A percentile compares a stretch with the other conserved stretches of the same genome.
phyloP scores from a whole-genome alignment of 2,888 invertebrate species.

The Octonoba sinensis region DNA sequence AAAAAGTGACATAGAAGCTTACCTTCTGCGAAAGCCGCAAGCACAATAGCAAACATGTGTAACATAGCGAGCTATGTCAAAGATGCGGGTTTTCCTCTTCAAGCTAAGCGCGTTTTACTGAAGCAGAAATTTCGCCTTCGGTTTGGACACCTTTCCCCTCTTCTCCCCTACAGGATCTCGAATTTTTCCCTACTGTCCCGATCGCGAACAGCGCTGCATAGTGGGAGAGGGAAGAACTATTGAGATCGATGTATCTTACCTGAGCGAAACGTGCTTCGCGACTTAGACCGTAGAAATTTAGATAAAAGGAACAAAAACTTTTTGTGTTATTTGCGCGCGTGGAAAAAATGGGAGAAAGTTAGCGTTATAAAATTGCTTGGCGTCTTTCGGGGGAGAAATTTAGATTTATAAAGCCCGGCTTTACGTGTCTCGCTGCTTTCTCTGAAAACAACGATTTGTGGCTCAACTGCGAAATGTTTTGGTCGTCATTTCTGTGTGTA shows the following conservation, averaged over 20 bases:
- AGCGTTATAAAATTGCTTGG: slow-evolving; percentile 46
- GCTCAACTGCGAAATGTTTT: no score
- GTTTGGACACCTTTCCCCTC: slow-evolving; percentile 34
- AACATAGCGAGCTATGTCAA: slow-evolving; percentile 50
- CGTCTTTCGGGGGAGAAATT: slow-evolving; percentile 34
- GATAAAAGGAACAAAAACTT: slow-evolving; percentile 61
- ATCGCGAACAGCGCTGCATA: slow-evolving; percentile 31
- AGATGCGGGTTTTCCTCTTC: slow-evolving; percentile 61
- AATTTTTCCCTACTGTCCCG: slow-evolving; percentile 46
- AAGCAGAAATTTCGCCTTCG: slow-evolving; percentile 59
- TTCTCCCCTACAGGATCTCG: slow-evolving; percentile 22
- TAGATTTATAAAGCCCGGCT: slow-evolving; percentile 51
- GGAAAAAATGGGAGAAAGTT: slow-evolving; percentile 59
- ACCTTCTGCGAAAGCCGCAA: slow-evolving; percentile 31
- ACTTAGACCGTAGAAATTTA: slow-evolving; percentile 59
- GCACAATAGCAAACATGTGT: slow-evolving; percentile 45
- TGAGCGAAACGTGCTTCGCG: slow-evolving; percentile 53
- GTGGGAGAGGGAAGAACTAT: slow-evolving; percentile 36
- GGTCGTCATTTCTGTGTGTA: no score
- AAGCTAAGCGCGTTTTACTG: slow-evolving; percentile 61
- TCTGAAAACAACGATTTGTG: background rate
- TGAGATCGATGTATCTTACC: slow-evolving; percentile 61
- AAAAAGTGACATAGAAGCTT: background rate
- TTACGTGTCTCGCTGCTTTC: slow-evolving; percentile 20
- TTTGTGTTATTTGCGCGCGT: slow-evolving; percentile 61